A percentile compares a stretch with the other conserved stretches of the same genome.
Conservation (phyloP, 2,797 vertebrate species). For the Calcarius lapponicus region DNA sequence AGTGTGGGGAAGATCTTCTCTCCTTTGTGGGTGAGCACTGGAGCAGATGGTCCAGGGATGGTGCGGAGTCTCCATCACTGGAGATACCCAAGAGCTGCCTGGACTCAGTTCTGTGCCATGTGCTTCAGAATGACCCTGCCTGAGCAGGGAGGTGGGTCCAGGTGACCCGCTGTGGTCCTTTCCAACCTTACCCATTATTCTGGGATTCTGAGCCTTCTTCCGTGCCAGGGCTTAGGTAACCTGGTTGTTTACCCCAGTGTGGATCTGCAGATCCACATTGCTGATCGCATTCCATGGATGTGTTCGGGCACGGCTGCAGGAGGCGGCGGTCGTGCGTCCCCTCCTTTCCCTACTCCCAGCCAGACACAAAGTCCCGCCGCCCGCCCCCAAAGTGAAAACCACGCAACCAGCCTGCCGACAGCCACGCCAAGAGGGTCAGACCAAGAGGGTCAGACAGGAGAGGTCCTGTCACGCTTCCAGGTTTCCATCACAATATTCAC, state of each 20-base stretch:
- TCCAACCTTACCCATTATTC: not conserved
- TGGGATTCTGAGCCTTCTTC: not conserved
- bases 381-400: not conserved
- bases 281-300: fast-evolving
- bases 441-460: fast-evolving
- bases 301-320: not conserved
- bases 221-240: not conserved
- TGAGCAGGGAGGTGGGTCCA: not conserved
- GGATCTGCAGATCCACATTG: fast-evolving
- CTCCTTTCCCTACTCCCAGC: fast-evolving
- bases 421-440: fast-evolving
- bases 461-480: not conserved
- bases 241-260: fast-evolving
- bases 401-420: fast-evolving
- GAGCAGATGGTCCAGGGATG: not conserved
- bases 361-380: fast-evolving
- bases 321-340: not conserved
- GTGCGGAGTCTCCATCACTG: not conserved
- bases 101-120: fast-evolving
- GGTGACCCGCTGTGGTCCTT: too few species aligned
- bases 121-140: not conserved
- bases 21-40: not conserved
- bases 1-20: not conserved
- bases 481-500: fast-evolving
- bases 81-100: not conserved